Base-by-base conservation (phyloP, 2,888 invertebrate genomes). In the Agriopis aurantiaria region DNA sequence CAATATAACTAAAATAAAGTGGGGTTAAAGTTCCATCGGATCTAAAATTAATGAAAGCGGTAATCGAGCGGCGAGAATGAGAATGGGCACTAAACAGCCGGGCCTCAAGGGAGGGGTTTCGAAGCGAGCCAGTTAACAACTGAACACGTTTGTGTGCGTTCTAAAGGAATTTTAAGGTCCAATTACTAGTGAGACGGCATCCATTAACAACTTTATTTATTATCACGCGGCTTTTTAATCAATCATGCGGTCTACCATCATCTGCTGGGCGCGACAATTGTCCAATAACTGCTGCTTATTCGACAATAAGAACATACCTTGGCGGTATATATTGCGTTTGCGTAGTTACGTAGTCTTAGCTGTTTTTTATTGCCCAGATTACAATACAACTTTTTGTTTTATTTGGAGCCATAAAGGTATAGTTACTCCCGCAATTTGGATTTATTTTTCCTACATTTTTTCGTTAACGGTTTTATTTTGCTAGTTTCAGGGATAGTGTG, bases 201-300 rank as follows among this genome's bases (percentile, higher is more conserved):
- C 87, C 88, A 91, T 92, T 91, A 92, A 91, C 88, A 90, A 90
- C 88, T 90, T 91, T 91, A 92, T 91, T 91, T 91, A 91, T 33
- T 89, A 91, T 88, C 85, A 91, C 88, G 92, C 90, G 90, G 91
- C 88, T 88, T 92, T 88, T 92, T 91, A 91, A 92, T 92, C 91
- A 92, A 92, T 91, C 91, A 90, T 88, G 84, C 82, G 85, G 85
- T 80, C 81, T 83, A 82, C 82, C 80, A 82, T 83, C 88, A 88
- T 90, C 90, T 91, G 88, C 90, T 83, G 78, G 67, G 71, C 75
- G 81, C 81, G 82, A 84, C 87, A 87, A 89, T 88, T 84, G 86
- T 81, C 80, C 87, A 86, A 84, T 86, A 87, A 85, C 80, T 80
- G 82, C 76, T 83, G 80, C 86, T 86, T 81, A 80, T 81, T 80